A percentile compares a stretch with the other conserved stretches of the same genome.
Evolutionary conservation across 2,113 vertebrate species (phyloP).

Genomic region (Gulo gulo): DNA sequence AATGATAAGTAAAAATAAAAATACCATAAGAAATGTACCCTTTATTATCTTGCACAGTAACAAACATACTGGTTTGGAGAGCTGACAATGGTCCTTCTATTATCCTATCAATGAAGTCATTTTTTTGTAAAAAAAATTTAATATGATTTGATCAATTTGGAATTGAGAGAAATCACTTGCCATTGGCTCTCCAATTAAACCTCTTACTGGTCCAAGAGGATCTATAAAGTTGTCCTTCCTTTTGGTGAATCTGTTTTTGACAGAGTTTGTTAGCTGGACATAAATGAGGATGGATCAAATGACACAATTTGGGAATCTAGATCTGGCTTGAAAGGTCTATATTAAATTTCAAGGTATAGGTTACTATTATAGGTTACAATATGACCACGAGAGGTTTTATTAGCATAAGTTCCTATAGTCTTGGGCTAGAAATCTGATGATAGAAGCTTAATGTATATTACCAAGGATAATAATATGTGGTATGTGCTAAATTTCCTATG

Average conservation of each 20-base stretch:
- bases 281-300: not conserved
- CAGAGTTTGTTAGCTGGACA: not conserved
- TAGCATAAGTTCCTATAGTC: not conserved
- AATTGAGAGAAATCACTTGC: not conserved
- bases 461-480: not conserved
- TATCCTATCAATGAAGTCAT: no score
- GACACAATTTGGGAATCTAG: not conserved
- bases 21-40: no score
- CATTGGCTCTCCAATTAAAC: not conserved
- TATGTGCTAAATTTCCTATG: not conserved
- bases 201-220: no score
- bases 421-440: not conserved
- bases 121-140: not conserved
- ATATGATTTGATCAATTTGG: not conserved
- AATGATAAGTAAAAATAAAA: no score
- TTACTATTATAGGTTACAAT: not conserved
- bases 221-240: not conserved
- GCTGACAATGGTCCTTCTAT: no score
- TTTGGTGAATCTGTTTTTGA: not conserved
- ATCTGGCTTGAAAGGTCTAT: not conserved
- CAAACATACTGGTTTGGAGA: no score
- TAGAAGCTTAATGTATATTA: not conserved
- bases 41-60: no score
- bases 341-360: not conserved
- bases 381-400: not conserved